These are phyloP conservation scores for Triplophysa tibetana DNA, from an alignment of 2,113 vertebrate species.

Conservation along the genomic window DNA sequence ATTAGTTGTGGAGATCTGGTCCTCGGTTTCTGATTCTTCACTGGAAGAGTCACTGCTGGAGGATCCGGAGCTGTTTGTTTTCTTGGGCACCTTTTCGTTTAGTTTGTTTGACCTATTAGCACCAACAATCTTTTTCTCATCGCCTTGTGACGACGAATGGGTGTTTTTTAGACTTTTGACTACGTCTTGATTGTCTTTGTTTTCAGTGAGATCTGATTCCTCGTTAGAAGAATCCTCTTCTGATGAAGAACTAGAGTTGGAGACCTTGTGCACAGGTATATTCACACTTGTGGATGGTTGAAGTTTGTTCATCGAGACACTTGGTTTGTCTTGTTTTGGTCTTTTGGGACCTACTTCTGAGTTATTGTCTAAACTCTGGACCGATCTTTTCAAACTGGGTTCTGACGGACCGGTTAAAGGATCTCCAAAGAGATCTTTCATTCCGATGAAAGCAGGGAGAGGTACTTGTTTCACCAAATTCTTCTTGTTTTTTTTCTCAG, in stretches of 20 bases:
- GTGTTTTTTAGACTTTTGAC: neutral
- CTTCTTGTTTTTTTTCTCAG: constrained; percentile 59
- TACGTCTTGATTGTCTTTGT: neutral
- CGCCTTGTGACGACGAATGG: neutral
- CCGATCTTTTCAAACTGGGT: constrained; percentile 30
- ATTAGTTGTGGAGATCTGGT: constrained; percentile 47
- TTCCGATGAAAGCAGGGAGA: constrained; percentile 82
- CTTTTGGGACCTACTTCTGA: neutral
- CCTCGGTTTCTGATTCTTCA: constrained; percentile 51
- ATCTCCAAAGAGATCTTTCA: constrained; percentile 64
- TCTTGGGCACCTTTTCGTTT: neutral
- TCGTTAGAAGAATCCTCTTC: neutral
- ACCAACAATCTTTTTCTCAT: neutral
- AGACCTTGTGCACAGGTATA: neutral
- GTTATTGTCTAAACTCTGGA: neutral
- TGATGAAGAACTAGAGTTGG: constrained; percentile 7
- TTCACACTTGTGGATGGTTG: neutral
- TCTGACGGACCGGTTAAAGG: neutral
- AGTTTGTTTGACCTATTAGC: neutral
- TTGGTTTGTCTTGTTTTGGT: constrained; percentile 29
- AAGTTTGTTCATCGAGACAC: neutral
- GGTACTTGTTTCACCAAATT: constrained; percentile 47
- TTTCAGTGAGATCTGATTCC: constrained; percentile 38
- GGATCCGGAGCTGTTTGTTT: neutral
- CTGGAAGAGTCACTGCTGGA: constrained; percentile 32